phyloP scores from a whole-genome alignment of 2,888 invertebrate genomes.

The Chydorus sphaericus region DNA sequence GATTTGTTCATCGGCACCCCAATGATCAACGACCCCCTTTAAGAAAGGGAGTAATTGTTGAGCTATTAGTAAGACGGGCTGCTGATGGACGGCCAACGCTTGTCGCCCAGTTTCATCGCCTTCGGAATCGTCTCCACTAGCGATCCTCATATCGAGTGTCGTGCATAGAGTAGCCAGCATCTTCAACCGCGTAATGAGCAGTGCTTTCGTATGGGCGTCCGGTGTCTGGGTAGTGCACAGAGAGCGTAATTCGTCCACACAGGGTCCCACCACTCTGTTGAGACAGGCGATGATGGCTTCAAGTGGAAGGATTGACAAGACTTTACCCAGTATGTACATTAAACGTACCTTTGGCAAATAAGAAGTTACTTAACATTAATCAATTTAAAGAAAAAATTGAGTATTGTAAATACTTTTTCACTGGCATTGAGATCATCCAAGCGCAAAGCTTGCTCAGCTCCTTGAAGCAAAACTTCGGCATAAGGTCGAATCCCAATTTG shows the following conservation, averaged over 20 bases:
- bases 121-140: conserved; percentile 24
- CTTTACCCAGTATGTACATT: conserved; percentile 59
- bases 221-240: conserved; percentile 33
- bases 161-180: conserved; percentile 51
- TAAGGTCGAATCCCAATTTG: conserved; percentile 54
- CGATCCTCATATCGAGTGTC: conserved; percentile 36
- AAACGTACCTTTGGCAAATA: conserved; percentile 35
- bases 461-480: conserved; percentile 56
- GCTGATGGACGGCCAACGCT: conserved; percentile 30
- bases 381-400: too few relatives aligned
- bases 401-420: conserved; percentile 41
- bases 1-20: conserved; percentile 45
- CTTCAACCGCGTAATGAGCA: conserved; percentile 45
- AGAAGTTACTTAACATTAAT: neutral
- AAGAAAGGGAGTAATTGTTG: conserved; percentile 47
- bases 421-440: conserved; percentile 43
- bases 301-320: conserved; percentile 48
- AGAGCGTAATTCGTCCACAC: conserved; percentile 43
- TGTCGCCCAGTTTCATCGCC: conserved; percentile 16
- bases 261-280: conserved; percentile 50
- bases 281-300: conserved; percentile 50
- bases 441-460: conserved; percentile 42
- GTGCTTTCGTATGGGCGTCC: conserved; percentile 34
- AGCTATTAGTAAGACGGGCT: conserved; percentile 43
- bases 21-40: conserved; percentile 41